These are phyloP conservation scores for Acanthis flammea DNA, from an alignment of 2,797 vertebrate species.

Conservation along the genomic window DNA sequence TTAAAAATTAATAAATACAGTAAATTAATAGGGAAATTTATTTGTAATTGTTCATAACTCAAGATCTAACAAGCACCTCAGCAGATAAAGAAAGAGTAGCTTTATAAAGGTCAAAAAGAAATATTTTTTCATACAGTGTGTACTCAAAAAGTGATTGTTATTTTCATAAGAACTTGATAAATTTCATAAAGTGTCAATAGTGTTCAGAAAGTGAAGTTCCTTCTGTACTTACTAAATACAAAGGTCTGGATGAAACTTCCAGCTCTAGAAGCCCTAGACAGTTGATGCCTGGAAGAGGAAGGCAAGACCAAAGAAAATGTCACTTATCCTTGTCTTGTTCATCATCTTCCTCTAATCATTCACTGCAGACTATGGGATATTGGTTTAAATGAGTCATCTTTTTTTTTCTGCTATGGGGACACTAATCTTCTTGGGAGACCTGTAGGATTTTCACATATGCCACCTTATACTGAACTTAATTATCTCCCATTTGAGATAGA, in stretches of 20 bases:
- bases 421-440: not conserved
- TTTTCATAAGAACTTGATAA: not conserved
- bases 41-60: not conserved
- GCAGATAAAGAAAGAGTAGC: not conserved
- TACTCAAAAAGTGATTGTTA: not conserved
- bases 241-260: not conserved
- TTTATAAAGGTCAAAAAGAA: not conserved
- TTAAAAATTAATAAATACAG: not conserved
- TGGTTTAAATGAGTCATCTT: not conserved
- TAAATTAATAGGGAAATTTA: not conserved
- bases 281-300: not conserved
- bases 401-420: not conserved
- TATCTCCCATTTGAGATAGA: not conserved
- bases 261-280: not conserved
- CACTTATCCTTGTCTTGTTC: not conserved
- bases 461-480: not conserved
- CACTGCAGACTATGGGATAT: not conserved
- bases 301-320: not conserved
- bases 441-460: not conserved
- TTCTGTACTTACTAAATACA: not conserved
- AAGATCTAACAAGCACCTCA: not conserved
- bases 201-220: not conserved
- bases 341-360: not conserved
- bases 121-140: not conserved
- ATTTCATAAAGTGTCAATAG: not conserved